These are phyloP conservation scores for Dermatophagoides farinae DNA, from an alignment of 1,140 invertebrate genomes.

Conservation along the genomic window DNA sequence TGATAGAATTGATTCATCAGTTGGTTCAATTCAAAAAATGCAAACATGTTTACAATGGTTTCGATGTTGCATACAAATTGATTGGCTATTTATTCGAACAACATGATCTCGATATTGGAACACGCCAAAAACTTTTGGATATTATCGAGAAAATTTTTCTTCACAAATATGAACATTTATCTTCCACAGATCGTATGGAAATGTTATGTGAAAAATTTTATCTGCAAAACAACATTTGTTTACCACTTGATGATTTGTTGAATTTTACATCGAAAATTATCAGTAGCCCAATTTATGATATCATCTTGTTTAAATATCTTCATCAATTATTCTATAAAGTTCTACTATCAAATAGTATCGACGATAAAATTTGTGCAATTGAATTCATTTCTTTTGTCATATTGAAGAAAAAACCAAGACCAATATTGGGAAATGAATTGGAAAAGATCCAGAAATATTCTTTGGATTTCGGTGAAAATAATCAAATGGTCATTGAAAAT, in stretches of 20 bases:
- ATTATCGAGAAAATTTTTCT: no score
- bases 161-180: no score
- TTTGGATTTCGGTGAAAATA: not conserved
- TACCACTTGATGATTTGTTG: conserved; percentile 5
- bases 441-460: conserved; percentile 20
- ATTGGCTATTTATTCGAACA: no score
- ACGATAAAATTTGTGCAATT: not conserved
- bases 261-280: conserved; percentile 14
- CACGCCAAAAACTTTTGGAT: no score
- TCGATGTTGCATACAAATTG: no score
- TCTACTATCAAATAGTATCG: conserved; percentile 19
- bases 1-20: no score
- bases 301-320: conserved; percentile 32
- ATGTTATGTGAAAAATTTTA: not conserved
- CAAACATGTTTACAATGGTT: no score
- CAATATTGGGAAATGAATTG: conserved; percentile 34
- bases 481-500: not conserved
- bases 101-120: no score
- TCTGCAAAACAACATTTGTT: not conserved
- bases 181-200: not conserved
- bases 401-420: conserved; percentile 39
- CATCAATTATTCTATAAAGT: conserved; percentile 37
- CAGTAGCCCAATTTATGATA: conserved; percentile 12
- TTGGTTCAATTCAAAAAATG: no score
- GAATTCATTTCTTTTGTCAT: conserved; percentile 42